Base-by-base conservation (phyloP, 1,140 invertebrate species). In the Camponotus vicinus region DNA sequence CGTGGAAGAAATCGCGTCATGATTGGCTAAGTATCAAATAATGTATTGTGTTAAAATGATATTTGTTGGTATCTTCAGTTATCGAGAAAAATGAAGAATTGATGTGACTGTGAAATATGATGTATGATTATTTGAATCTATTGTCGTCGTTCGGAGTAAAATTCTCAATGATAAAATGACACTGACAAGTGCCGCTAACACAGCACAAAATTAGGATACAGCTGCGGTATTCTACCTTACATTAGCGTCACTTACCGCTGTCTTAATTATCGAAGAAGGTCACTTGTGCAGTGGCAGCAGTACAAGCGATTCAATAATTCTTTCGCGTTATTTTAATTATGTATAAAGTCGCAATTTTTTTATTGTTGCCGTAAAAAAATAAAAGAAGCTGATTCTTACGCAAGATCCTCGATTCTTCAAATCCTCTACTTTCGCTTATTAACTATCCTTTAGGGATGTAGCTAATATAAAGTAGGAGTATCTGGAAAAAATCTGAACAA, bases 211-310 rank as follows among this genome's bases (percentile, higher is more conserved):
- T 83, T 83, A 83, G 69, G 69, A 11, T 83, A 61, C 69, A 83
- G 55, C 67, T 83, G 79, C 55, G 79, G 40, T 73, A 83, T 63
- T 73, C 55, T 45, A 57, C n/a, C 27, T 45, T 61, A 32, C 55
- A 32, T 83, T 83, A 83, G 27, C 55, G 40, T n/a, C 79, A 83
- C 79, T 83, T 83, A 83, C 11, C 57, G 66, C 7, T 6, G 13
- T 75, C 79, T 83, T 75, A 83, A 83, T 83, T 73, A 27, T 75
- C 57, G n/a, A 21, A 42, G 67, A 71, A 82, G 79, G 55, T 61
- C 15, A 27, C 32, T 18, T 27, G 42, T 32, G 11, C 34, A n/a
- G 18, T 8, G 45, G n/a, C 45, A 45, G 13, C 2, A 61, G 40
- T 42, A 42, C 21, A 18, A 27, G 52, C 32, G 27, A 55, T 34